Conservation (phyloP, 1,140 invertebrate species). For the Homarus americanus region DNA sequence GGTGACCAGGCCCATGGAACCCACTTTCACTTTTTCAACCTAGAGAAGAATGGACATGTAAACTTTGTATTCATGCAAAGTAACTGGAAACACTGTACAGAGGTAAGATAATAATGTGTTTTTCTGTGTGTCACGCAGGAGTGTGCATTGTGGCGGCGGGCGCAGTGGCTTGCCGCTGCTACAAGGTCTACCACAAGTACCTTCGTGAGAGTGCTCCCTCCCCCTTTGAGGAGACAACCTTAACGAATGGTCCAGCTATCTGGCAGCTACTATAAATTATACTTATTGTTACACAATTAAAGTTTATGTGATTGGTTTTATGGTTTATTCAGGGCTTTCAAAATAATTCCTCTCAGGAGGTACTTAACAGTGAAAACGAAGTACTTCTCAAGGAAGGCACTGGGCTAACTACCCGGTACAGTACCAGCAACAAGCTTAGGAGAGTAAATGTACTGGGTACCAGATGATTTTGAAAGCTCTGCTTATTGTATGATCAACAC, state of each 20-base stretch:
- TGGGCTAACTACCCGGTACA: too few relatives aligned
- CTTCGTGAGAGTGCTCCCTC: neutral
- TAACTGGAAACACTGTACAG: neutral
- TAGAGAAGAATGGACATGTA: too few relatives aligned
- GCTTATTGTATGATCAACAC: too few relatives aligned
- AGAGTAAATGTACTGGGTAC: too few relatives aligned
- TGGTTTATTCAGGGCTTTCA: too few relatives aligned
- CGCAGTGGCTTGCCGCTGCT: neutral
- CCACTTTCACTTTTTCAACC: neutral
- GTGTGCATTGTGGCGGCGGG: slow-evolving; percentile 7
- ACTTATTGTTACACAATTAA: neutral
- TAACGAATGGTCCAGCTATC: slow-evolving; percentile 8
- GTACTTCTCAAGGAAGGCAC: too few relatives aligned
- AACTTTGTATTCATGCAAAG: neutral
- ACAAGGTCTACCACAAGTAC: slow-evolving; percentile 14
- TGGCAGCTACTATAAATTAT: slow-evolving; percentile 31
- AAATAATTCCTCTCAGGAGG: too few relatives aligned
- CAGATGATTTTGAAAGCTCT: too few relatives aligned
- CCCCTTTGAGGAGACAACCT: slow-evolving; percentile 3
- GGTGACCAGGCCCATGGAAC: neutral
- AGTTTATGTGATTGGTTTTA: neutral
- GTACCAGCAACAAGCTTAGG: too few relatives aligned
- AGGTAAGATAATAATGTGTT: neutral
- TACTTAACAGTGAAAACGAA: too few relatives aligned
- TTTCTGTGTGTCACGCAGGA: neutral